Conservation (phyloP, 2,797 vertebrate species). For the Champsocephalus esox region DNA sequence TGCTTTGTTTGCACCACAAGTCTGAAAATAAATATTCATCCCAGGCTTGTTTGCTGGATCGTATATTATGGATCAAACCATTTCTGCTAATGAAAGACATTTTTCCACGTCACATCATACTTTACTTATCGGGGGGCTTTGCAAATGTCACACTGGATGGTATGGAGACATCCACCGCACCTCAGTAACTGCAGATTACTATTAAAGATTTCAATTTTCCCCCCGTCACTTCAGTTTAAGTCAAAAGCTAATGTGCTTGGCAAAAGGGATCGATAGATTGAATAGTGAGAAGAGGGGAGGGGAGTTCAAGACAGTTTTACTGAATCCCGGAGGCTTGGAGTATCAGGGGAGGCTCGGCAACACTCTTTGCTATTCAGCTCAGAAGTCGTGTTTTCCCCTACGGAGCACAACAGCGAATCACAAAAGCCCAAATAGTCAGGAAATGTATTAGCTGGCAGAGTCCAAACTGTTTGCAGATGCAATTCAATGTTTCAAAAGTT, state of each 20-base stretch:
- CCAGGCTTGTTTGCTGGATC: conserved; percentile 26
- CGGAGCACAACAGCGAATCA: conserved; percentile 44
- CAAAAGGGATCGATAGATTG: conserved; percentile 74
- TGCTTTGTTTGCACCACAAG: conserved; percentile 48
- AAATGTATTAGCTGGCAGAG: conserved; percentile 58
- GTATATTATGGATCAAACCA: conserved; percentile 66
- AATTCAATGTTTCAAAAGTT: conserved; percentile 62
- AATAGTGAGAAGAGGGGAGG: conserved; percentile 34
- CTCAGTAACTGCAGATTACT: conserved; percentile 70
- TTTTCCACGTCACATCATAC: conserved; percentile 24
- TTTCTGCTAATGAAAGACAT: conserved; percentile 49
- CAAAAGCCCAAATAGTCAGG: conserved; percentile 39
- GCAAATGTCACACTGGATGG: conserved; percentile 45
- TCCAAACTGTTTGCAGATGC: conserved; percentile 64
- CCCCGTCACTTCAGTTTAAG: conserved; percentile 76
- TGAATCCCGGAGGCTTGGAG: conserved; percentile 33
- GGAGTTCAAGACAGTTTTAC: conserved; percentile 57
- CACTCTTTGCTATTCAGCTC: conserved; percentile 53
- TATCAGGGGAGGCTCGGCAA: conserved; percentile 24
- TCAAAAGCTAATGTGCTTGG: conserved; percentile 80
- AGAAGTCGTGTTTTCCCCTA: conserved; percentile 46
- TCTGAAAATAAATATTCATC: conserved; percentile 50
- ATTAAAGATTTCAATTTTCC: conserved; percentile 78
- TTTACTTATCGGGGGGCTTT: conserved; percentile 8
- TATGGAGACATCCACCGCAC: conserved; percentile 59